Evolutionary conservation across 2,888 invertebrate species (phyloP).

Genomic region (Drosophila parthenogenetica): DNA sequence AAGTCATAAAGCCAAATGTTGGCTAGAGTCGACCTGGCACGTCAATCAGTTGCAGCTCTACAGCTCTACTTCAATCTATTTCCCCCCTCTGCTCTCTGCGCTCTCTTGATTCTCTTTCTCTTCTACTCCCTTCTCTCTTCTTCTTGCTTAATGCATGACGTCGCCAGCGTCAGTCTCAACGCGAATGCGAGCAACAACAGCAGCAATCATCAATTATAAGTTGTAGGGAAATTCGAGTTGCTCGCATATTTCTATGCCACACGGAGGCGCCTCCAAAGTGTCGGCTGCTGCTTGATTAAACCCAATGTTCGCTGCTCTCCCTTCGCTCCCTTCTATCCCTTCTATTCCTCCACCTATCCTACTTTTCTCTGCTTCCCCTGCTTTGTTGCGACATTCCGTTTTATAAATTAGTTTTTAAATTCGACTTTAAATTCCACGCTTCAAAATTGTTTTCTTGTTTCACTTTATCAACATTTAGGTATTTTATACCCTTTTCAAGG

Average conservation of each 20-base stretch:
- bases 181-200: neutral
- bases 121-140: neutral
- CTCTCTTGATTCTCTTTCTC: neutral
- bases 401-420: slow-evolving; percentile 52
- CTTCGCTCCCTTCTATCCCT: neutral
- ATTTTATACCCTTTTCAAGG: neutral
- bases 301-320: neutral
- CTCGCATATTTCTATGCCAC: slow-evolving; percentile 50
- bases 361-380: neutral
- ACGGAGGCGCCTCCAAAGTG: slow-evolving; percentile 53
- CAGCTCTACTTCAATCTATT: slow-evolving; percentile 21
- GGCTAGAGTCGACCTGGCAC: slow-evolving; percentile 65
- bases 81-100: neutral
- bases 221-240: slow-evolving; percentile 49
- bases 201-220: slow-evolving; percentile 70
- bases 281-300: slow-evolving; percentile 14
- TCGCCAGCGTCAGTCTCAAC: slow-evolving; percentile 31
- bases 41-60: slow-evolving; percentile 56
- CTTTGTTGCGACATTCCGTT: slow-evolving; percentile 37
- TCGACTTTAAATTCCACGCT: slow-evolving; percentile 44
- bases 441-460: slow-evolving; percentile 49
- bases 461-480: slow-evolving; percentile 19
- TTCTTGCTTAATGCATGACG: slow-evolving; percentile 50
- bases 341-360: neutral
- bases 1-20: slow-evolving; percentile 49